Evolutionary conservation across 2,797 vertebrate species (phyloP).

Genomic region (Lacerta agilis): DNA sequence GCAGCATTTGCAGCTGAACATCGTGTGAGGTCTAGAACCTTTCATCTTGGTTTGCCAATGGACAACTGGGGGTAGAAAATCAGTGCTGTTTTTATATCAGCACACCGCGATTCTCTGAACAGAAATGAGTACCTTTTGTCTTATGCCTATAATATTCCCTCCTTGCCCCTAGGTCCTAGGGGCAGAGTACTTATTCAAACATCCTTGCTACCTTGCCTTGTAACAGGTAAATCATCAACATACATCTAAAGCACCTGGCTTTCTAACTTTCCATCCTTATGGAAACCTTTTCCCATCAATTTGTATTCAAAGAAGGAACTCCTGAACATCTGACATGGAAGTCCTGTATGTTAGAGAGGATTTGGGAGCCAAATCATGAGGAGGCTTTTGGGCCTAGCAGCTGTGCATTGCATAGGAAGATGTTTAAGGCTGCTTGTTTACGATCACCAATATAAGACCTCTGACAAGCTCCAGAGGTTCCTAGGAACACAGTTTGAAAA

Average conservation of each 20-base stretch:
- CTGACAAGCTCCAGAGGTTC: not conserved
- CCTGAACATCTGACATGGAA: not conserved
- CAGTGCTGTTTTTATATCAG: not conserved
- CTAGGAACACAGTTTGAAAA: not conserved
- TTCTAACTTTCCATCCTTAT: not conserved
- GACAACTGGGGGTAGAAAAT: not conserved
- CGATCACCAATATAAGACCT: not conserved
- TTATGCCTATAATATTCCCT: not conserved
- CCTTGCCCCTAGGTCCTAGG: not conserved
- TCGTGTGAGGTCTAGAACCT: not conserved
- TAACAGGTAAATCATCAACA: too few relatives aligned
- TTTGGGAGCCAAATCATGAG: not conserved
- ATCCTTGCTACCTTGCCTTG: too few relatives aligned
- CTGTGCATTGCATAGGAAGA: not conserved
- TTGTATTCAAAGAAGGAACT: not conserved
- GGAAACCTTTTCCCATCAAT: not conserved
- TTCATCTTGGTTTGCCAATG: not conserved
- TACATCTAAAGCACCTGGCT: too few relatives aligned
- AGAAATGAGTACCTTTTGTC: not conserved
- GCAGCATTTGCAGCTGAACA: not conserved
- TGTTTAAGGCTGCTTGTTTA: not conserved
- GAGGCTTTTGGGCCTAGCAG: not conserved
- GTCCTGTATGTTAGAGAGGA: not conserved
- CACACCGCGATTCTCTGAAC: not conserved
- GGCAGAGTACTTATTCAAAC: not conserved